phyloP scores from a whole-genome alignment of 2,113 vertebrate genomes.

The Copsychus sechellarum region DNA sequence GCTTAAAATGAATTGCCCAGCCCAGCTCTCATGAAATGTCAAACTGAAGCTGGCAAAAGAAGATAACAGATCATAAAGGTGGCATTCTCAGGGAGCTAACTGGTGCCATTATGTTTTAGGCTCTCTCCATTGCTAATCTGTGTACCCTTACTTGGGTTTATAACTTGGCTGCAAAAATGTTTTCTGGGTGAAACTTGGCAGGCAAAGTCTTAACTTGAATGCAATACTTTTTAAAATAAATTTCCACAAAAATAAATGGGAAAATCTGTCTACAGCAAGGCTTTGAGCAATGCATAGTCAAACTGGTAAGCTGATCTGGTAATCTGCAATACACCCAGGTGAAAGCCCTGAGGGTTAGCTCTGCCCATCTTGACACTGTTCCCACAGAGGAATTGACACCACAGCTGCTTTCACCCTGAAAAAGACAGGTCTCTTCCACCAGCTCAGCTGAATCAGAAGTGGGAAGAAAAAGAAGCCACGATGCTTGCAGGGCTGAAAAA shows the following conservation, averaged over 20 bases:
- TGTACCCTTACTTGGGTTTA: conserved; percentile 1
- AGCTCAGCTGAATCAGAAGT: not conserved
- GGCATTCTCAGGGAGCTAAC: conserved; percentile 17
- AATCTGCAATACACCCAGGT: not conserved
- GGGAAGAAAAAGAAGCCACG: not conserved
- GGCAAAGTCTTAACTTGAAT: not conserved
- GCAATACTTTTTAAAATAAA: conserved; percentile 13
- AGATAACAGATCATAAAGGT: conserved; percentile 37
- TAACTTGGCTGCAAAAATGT: conserved; percentile 50
- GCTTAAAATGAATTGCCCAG: conserved; percentile 45
- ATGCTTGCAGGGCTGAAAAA: not conserved
- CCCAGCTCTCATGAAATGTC: conserved; percentile 24
- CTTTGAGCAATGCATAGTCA: not conserved
- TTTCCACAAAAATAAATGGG: not conserved
- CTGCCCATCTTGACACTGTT: not conserved
- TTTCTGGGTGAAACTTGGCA: conserved; percentile 31
- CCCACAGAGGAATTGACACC: not conserved
- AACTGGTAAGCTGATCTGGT: not conserved
- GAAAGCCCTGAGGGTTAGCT: not conserved
- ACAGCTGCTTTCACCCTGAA: not conserved
- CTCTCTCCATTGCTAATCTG: not conserved
- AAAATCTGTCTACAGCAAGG: not conserved
- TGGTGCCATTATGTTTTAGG: conserved; percentile 19
- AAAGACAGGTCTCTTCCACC: not conserved
- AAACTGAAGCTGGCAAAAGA: conserved; percentile 48